Percentiles rank a stretch among this genome's conserved stretches.
phyloP scores from a whole-genome alignment of 1,140 invertebrate species.

The Drosophila melanica region DNA sequence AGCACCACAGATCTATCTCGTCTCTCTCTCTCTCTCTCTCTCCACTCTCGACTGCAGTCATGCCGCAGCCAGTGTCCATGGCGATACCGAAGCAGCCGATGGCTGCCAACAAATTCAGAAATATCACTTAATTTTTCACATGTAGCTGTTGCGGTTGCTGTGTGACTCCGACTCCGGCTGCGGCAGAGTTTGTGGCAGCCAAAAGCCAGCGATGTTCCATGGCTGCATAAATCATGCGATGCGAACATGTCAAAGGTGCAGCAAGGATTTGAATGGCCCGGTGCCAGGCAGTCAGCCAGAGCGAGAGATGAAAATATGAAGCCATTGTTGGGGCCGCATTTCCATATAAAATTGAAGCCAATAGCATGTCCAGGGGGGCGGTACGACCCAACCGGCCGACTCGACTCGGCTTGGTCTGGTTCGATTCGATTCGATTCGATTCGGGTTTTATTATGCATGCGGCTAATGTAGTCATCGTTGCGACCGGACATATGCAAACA shows the following conservation, averaged over 20 bases:
- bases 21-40: conserved; percentile 11
- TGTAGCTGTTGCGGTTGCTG: conserved; percentile 38
- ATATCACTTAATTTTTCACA: conserved; percentile 83
- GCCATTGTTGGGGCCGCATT: conserved; percentile 76
- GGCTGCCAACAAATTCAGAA: conserved; percentile 80
- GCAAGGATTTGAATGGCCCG: conserved; percentile 77
- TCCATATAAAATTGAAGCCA: conserved; percentile 78
- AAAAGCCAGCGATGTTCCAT: conserved; percentile 65
- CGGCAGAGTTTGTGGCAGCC: conserved; percentile 25
- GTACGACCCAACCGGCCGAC: too few relatives aligned
- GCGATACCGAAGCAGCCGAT: conserved; percentile 21
- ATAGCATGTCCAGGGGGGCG: conserved; percentile 36
- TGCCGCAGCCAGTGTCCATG: conserved; percentile 11
- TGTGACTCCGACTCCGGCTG: conserved; percentile 2
- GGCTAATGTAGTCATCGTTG: conserved; percentile 78
- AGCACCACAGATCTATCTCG: conserved; percentile 22
- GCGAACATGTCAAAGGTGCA: conserved; percentile 80
- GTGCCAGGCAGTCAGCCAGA: conserved; percentile 23
- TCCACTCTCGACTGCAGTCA: background rate
- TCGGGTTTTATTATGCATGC: conserved; percentile 71
- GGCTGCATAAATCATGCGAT: conserved; percentile 79
- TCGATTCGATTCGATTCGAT: conserved; percentile 8
- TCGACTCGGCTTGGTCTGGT: conserved; percentile 8
- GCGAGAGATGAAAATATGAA: conserved; percentile 70
- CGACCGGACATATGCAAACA: conserved; percentile 70